Percentiles rank a stretch among this genome's conserved stretches.
These are phyloP conservation scores for Cyprinodon tularosa DNA, from an alignment of 2,113 vertebrate genomes.

Conservation along the genomic window DNA sequence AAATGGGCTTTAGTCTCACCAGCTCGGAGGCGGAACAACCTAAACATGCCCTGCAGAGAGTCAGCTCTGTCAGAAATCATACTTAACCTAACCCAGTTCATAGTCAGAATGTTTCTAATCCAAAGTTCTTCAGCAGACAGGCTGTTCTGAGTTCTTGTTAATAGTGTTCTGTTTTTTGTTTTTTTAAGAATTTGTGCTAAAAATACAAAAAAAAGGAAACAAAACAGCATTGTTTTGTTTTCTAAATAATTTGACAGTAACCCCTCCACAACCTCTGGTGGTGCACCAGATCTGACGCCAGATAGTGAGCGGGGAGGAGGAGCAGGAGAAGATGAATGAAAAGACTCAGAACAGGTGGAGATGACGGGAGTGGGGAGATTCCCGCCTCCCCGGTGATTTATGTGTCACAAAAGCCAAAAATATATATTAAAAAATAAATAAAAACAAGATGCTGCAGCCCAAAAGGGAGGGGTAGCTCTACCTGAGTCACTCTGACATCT, in stretches of 20 bases:
- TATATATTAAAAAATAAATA: not conserved
- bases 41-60: constrained; percentile 69
- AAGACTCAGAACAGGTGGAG: constrained; percentile 69
- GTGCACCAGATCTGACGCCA: constrained; percentile 52
- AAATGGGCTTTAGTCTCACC: constrained; percentile 76
- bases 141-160: constrained; percentile 12
- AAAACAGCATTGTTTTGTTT: constrained; percentile 20
- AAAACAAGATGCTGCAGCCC: constrained; percentile 77
- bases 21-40: constrained; percentile 71
- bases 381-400: constrained; percentile 68
- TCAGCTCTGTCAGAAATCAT: constrained; percentile 66
- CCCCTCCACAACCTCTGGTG: constrained; percentile 58
- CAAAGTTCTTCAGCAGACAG: constrained; percentile 36
- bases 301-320: constrained; percentile 23
- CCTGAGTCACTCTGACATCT: constrained; percentile 88
- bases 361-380: constrained; percentile 72
- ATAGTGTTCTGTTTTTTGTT: not conserved
- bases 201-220: not conserved
- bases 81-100: constrained; percentile 51
- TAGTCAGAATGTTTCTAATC: constrained; percentile 39
- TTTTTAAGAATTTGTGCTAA: constrained; percentile 19
- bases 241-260: constrained; percentile 44
- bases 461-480: constrained; percentile 77
- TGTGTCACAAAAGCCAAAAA: constrained; percentile 80
- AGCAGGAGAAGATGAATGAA: constrained; percentile 61